Conservation (phyloP, 2,113 vertebrate genomes). For the Toxotes jaculatrix region DNA sequence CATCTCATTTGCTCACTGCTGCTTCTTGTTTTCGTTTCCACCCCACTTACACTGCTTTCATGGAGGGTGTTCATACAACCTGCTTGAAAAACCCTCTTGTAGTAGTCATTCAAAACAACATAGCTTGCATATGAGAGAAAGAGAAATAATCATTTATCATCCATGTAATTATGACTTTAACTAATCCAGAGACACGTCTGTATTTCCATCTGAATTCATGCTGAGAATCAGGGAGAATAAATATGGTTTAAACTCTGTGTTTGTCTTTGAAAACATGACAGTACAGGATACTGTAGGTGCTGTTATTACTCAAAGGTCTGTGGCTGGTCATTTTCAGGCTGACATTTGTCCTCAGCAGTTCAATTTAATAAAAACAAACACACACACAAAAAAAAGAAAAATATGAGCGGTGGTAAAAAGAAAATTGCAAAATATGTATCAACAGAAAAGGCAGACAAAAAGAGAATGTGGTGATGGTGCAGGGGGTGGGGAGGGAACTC, state of each 20-base stretch:
- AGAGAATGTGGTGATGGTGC: slow-evolving; percentile 49
- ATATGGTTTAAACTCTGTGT: too few relatives aligned
- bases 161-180: background rate
- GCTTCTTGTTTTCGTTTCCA: too few relatives aligned
- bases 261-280: background rate
- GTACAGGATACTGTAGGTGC: background rate
- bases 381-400: background rate
- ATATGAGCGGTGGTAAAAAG: slow-evolving; percentile 38
- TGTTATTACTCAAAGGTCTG: background rate
- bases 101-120: background rate
- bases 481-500: slow-evolving; percentile 66
- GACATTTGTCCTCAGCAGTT: background rate
- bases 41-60: background rate
- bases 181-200: background rate
- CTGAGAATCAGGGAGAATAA: too few relatives aligned
- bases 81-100: background rate
- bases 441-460: slow-evolving; percentile 32
- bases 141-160: background rate
- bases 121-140: background rate
- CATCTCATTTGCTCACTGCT: too few relatives aligned
- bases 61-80: background rate
- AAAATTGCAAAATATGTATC: slow-evolving; percentile 51
- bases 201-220: background rate
- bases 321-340: background rate
- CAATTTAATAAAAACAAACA: background rate